Percentiles rank a stretch among this genome's conserved stretches.
phyloP scores from a whole-genome alignment of 64 coral and sea anemone genomes.

The Astreopora myriophthalma region DNA sequence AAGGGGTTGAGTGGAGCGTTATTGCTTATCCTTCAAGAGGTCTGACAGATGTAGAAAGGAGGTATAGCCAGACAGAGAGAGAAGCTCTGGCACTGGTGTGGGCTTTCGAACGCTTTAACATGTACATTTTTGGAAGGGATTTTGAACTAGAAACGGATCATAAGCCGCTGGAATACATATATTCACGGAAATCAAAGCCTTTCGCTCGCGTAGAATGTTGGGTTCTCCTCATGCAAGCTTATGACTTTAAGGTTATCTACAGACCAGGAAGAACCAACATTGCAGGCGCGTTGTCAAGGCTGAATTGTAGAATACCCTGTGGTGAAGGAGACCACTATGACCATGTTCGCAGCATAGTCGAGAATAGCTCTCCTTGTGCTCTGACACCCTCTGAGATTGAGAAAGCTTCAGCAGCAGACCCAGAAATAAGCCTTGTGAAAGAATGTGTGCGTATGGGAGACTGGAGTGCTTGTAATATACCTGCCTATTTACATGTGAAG shows the following conservation, averaged over 20 bases:
- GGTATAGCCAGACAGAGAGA: conserved; percentile 49
- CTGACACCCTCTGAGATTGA: background rate
- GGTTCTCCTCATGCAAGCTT: conserved; percentile 14
- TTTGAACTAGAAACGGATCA: conserved; percentile 29
- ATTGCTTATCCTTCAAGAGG: conserved; percentile 32
- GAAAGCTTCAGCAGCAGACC: background rate
- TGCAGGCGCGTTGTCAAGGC: conserved; percentile 5
- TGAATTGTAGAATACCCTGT: conserved; percentile 8
- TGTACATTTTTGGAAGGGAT: conserved; percentile 13
- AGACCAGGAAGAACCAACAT: conserved; percentile 28
- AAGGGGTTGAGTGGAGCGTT: conserved; percentile 11
- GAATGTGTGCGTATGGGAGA: background rate
- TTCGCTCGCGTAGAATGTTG: conserved; percentile 19
- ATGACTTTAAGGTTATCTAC: conserved; percentile 33
- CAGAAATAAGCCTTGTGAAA: background rate
- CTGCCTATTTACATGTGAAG: background rate
- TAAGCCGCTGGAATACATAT: conserved; percentile 19
- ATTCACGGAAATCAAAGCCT: conserved; percentile 34
- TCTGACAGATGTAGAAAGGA: conserved; percentile 38
- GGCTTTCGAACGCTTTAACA: conserved; percentile 47
- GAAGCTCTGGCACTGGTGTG: background rate
- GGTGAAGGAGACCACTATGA: background rate
- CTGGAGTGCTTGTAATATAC: background rate
- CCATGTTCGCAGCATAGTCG: background rate
- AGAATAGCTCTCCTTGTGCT: background rate